Evolutionary conservation across 2,797 vertebrate genomes (phyloP).

Genomic region (Mastacembelus armatus): DNA sequence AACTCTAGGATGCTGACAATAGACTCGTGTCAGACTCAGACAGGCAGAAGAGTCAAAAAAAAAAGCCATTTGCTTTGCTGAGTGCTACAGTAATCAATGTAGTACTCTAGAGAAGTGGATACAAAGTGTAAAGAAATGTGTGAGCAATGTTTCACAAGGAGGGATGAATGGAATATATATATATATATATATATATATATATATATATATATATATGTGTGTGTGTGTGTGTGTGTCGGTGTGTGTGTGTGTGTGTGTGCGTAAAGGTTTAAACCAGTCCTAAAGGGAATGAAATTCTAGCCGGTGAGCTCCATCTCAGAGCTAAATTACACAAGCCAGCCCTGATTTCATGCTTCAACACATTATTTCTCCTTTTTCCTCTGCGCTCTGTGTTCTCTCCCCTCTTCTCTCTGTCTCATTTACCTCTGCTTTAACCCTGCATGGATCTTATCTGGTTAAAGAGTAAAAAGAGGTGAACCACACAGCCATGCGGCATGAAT

Average conservation of each 20-base stretch:
- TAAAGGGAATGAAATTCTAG: slow-evolving; percentile 79
- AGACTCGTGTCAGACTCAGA: slow-evolving; percentile 32
- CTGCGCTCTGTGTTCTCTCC: slow-evolving; percentile 51
- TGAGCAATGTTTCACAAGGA: slow-evolving; percentile 33
- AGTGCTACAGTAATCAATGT: slow-evolving; percentile 16
- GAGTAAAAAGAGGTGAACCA: slow-evolving; percentile 74
- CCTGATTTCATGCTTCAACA: slow-evolving; percentile 87
- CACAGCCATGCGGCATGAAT: slow-evolving; percentile 73
- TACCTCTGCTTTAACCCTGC: slow-evolving; percentile 77
- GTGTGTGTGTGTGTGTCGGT: not conserved
- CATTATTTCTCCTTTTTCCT: slow-evolving; percentile 74
- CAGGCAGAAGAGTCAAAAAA: slow-evolving; percentile 1
- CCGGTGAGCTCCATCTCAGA: slow-evolving; percentile 81
- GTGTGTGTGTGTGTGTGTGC: slow-evolving; percentile 17
- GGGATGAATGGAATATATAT: slow-evolving; percentile 22
- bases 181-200: slow-evolving; percentile 18
- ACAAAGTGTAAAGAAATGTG: slow-evolving; percentile 18
- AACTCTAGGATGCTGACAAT: slow-evolving; percentile 32
- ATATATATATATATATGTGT: slow-evolving; percentile 12
- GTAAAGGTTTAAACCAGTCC: slow-evolving; percentile 76
- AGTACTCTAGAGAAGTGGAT: not conserved
- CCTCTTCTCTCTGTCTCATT: slow-evolving; percentile 71
- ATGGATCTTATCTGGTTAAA: slow-evolving; percentile 80
- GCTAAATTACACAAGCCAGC: slow-evolving; percentile 85
- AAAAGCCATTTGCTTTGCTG: slow-evolving; percentile 18